Percentiles rank a stretch among this genome's conserved stretches.
phyloP scores from a whole-genome alignment of 2,113 vertebrate genomes.

The Phoxinus phoxinus region DNA sequence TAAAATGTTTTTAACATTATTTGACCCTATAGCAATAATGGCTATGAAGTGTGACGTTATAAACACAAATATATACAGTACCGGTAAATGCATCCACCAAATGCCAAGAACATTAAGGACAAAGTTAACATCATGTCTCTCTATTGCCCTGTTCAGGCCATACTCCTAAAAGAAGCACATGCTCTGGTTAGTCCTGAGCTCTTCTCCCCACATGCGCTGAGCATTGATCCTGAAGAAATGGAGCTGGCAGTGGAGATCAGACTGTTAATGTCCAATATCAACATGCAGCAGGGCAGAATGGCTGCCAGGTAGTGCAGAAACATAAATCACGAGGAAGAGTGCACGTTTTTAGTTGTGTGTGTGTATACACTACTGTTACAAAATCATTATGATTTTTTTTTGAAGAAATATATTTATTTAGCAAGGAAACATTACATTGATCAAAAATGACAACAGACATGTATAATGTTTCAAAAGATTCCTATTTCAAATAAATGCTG shows the following conservation, averaged over 20 bases:
- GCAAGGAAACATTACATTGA: background rate
- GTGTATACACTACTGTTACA: background rate
- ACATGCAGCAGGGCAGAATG: slow-evolving; percentile 79
- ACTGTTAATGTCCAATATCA: slow-evolving; percentile 81
- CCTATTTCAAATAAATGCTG: background rate
- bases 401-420: background rate
- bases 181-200: slow-evolving; percentile 68
- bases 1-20: background rate
- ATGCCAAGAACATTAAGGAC: background rate
- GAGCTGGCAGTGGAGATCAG: slow-evolving; percentile 78
- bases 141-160: slow-evolving; percentile 66
- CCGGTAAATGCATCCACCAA: background rate
- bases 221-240: slow-evolving; percentile 73
- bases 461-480: background rate
- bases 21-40: background rate
- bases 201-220: slow-evolving; percentile 56
- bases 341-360: background rate
- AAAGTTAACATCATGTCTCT: slow-evolving; percentile 1
- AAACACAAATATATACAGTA: background rate
- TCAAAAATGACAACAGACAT: background rate
- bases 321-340: background rate
- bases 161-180: slow-evolving; percentile 78
- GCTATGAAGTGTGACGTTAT: background rate
- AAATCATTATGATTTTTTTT: background rate
- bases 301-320: slow-evolving; percentile 73